phyloP scores from a whole-genome alignment of 2,113 vertebrate species.

The Poicephalus meyeri region DNA sequence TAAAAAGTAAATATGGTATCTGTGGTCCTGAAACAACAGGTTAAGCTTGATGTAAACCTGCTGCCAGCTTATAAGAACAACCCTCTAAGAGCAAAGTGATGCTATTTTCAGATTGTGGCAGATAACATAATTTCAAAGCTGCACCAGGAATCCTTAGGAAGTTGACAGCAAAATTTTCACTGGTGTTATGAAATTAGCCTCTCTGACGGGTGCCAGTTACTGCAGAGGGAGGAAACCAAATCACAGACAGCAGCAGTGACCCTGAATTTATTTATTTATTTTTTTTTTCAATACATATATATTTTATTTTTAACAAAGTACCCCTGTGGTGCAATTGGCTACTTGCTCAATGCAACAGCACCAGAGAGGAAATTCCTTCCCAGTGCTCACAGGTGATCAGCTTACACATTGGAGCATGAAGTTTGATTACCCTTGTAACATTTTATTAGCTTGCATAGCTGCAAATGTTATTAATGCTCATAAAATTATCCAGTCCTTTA shows the following conservation, averaged over 20 bases:
- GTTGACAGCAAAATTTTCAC: not conserved
- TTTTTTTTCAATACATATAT: not conserved
- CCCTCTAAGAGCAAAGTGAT: not conserved
- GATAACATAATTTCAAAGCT: not conserved
- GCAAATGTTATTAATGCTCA: conserved; percentile 72
- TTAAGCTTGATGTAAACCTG: not conserved
- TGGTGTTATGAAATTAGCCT: not conserved
- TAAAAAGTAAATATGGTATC: not conserved
- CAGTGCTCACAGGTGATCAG: conserved; percentile 54
- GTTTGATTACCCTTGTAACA: conserved; percentile 68
- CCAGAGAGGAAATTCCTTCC: conserved; percentile 60
- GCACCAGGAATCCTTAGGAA: not conserved
- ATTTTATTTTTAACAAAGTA: not conserved
- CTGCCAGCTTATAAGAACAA: not conserved
- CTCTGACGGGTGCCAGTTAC: not conserved
- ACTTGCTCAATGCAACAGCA: conserved; percentile 4
- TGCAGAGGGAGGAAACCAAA: not conserved
- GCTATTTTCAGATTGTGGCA: not conserved
- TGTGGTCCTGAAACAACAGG: fast-evolving
- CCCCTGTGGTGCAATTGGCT: not conserved
- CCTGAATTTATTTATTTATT: not conserved
- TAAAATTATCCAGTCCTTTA: conserved; percentile 68
- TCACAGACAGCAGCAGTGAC: not conserved
- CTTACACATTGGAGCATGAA: conserved; percentile 62
- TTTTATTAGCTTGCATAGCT: conserved; percentile 71